Base-by-base conservation (phyloP, 2,888 invertebrate species). In the Ctenicera cuprea region DNA sequence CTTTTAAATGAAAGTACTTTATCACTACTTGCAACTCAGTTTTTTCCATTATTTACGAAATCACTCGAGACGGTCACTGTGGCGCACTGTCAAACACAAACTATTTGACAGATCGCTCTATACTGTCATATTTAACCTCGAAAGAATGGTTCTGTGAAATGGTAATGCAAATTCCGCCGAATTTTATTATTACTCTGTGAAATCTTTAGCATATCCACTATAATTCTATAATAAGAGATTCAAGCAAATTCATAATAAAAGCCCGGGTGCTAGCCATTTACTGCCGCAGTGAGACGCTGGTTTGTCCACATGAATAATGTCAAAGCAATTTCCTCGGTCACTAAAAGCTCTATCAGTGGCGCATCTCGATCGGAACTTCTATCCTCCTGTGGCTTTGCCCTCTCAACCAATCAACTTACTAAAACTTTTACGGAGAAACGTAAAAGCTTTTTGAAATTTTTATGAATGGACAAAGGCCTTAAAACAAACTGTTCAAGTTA, bases 241-340 rank as follows among this genome's bases (percentile, higher is more conserved):
- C 22, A 22, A 22, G 18, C 33, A 57, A 50, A 48, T 64, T 30
- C 20, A 50, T 54, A 14, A 43, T 66, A 54, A 54, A 54, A 66
- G 41, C 41, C 12, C 12, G 33, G 41, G n/a, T 30, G 30, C 20
- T 67, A 14, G 57, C 57, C 22, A 63, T 62, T 70, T 70, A 52
- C 52, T 59, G 50, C 65, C 63, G 72, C 75, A 65, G 52, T 73
- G 65, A 76, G 69, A 71, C 77, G 79, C 82, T 82, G 84, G 84
- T 85, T 84, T 84, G 84, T 84, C 82, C 80, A 81, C 84, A 86
- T 86, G 85, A 86, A 86, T 86, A 86, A 86, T 86, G 86, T 85
- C 80, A 80, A 83, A 82, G 82, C 85, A 85, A 86, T 85, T 85
- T 85, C 84, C 82, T 85, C 85, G 85, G 83, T 84, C 86, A 86